Evolutionary conservation across 2,797 vertebrate genomes (phyloP), one percentile per base, ranked within the genome.

Genomic region (Halcyon smyrnensis): DNA sequence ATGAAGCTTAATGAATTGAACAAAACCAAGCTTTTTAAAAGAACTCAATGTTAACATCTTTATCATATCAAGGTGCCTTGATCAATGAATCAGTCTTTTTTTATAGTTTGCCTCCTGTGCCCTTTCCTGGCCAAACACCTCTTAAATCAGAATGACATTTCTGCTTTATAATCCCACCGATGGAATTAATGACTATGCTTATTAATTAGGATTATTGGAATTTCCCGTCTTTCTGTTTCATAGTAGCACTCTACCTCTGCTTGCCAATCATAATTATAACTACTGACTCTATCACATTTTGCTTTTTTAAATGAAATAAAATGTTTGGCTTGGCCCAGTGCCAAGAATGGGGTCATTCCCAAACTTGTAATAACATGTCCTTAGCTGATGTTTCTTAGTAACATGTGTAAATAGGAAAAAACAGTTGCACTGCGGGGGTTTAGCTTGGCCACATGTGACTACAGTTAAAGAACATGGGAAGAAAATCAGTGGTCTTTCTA

Each of bases 381-480:
- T 97, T 96, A 90, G 96, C 97, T 97, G 97, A 92, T 95, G 97
- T 98, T 96, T 94, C 98, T 97, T 97, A 97, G 97, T 98, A 98
- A 98, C 97, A 95, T 67, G 71, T 92, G 95, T 97, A 98, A 98
- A 98, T 98, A 98, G 97, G 97, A 98, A 98, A 97, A 98, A 98
- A 98, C 97, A 97, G 94, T 97, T 95, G 69, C 90, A 91, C 96
- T 96, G 92, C 1, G 18, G 96, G 84, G 94, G 96, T 97, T 98
- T 98, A 84, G 75, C 87, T 89, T 94, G 93, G 96, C 94, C 95
- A 96, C 93, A 88, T 96, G 91, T 90, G 91, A 96, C 89, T 95
- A 90, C 90, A 91, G 85, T 70, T 94, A 87, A 92, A 93, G 91
- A 97, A 95, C 80, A 95, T 20, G 90, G 92, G 94, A 96, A 96